These are phyloP conservation scores for Panonychus citri DNA, from an alignment of 1,140 invertebrate species.

Conservation along the genomic window DNA sequence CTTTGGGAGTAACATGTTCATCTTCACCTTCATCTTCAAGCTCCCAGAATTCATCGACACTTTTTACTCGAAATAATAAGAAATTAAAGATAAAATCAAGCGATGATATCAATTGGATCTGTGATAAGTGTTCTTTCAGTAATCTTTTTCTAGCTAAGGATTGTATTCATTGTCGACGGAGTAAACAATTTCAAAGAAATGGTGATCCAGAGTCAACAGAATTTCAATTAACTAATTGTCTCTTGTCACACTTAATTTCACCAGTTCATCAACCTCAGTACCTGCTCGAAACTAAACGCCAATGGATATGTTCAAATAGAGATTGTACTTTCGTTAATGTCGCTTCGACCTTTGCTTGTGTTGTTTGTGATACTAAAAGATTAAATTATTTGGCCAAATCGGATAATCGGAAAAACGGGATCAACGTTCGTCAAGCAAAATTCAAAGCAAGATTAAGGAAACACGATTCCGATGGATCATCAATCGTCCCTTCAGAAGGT, in stretches of 20 bases:
- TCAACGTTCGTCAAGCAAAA: background rate
- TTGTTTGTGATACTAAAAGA: conserved; percentile 14
- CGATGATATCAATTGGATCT: conserved; percentile 9
- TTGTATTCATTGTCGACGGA: background rate
- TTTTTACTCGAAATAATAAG: background rate
- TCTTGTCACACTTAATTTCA: background rate
- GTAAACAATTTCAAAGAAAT: background rate
- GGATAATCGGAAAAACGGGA: conserved; percentile 4
- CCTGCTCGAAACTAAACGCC: background rate
- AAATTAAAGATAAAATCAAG: background rate
- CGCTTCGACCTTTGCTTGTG: conserved; percentile 15
- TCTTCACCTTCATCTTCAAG: background rate
- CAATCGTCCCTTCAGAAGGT: background rate
- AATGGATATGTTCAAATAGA: background rate
- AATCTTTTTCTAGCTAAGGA: background rate
- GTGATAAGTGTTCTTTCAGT: conserved; percentile 9
- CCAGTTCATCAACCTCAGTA: conserved; percentile 9
- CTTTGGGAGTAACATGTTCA: background rate
- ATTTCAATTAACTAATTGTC: background rate
- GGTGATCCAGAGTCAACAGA: background rate
- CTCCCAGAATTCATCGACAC: background rate
- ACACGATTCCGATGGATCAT: conserved; percentile 8
- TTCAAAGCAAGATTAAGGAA: conserved; percentile 3
- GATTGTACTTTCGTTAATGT: conserved; percentile 5
- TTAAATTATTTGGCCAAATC: conserved; percentile 7